phyloP scores from a whole-genome alignment of 2,888 invertebrate species.

The Epistrophe grossulariae region DNA sequence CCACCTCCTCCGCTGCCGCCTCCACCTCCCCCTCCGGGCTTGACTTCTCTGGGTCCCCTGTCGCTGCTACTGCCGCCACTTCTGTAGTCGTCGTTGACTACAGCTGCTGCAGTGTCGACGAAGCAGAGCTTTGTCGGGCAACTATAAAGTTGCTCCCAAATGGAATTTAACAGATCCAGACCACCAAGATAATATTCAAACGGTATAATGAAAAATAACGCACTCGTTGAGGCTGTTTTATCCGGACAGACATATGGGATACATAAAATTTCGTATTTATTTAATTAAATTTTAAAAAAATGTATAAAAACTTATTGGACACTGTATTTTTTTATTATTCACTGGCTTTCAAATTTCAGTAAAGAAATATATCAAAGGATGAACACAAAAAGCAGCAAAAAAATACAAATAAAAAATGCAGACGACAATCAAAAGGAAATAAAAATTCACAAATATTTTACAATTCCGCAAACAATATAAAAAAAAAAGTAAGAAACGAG shows the following conservation, averaged over 20 bases:
- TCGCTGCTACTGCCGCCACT: conserved; percentile 73
- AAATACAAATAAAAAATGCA: conserved; percentile 25
- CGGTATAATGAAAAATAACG: conserved; percentile 51
- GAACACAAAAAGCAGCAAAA: conserved; percentile 24
- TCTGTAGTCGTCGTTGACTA: conserved; percentile 73
- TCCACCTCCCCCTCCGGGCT: conserved; percentile 74
- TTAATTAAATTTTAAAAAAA: neutral
- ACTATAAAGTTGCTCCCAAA: conserved; percentile 84
- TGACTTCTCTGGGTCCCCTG: conserved; percentile 77
- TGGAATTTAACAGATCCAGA: conserved; percentile 83
- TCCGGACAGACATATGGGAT: conserved; percentile 45
- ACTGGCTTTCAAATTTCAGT: neutral
- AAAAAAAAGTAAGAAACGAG: conserved; percentile 5
- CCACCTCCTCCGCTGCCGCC: conserved; percentile 63
- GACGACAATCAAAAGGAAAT: conserved; percentile 1
- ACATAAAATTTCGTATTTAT: conserved; percentile 27
- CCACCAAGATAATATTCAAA: conserved; percentile 70
- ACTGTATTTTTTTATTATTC: conserved; percentile 32
- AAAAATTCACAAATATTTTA: conserved; percentile 24
- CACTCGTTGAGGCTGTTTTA: conserved; percentile 48
- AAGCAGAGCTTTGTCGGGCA: conserved; percentile 83
- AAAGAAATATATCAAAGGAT: conserved; percentile 2
- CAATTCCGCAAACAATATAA: conserved; percentile 25
- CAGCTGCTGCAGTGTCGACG: conserved; percentile 80
- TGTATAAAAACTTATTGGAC: neutral